phyloP scores from a whole-genome alignment of 2,888 invertebrate species.

The Pristionchus japonicus region DNA sequence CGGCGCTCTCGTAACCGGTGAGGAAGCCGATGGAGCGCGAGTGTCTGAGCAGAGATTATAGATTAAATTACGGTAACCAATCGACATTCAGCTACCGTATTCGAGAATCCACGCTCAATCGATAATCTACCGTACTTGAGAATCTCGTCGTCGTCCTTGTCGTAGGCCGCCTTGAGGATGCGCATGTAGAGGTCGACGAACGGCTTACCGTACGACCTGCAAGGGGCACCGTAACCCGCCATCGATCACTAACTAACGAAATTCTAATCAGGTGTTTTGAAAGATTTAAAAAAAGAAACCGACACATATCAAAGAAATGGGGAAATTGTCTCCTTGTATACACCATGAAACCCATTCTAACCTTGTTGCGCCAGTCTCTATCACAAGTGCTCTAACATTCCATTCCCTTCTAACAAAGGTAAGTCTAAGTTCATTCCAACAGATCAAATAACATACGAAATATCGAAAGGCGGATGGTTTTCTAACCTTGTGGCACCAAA shows the following conservation, averaged over 20 bases:
- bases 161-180: conserved; percentile 90
- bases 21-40: conserved; percentile 93
- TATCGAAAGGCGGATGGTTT: too few relatives aligned
- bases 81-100: neutral
- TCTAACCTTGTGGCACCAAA: conserved; percentile 83
- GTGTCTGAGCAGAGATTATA: conserved; percentile 81
- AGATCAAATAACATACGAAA: too few relatives aligned
- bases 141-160: conserved; percentile 74
- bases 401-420: too few relatives aligned
- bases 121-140: conserved; percentile 53
- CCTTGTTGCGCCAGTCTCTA: too few relatives aligned
- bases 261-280: too few relatives aligned
- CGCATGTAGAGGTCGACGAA: conserved; percentile 94
- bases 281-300: too few relatives aligned
- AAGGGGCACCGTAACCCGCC: neutral
- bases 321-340: too few relatives aligned
- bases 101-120: neutral
- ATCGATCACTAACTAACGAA: neutral
- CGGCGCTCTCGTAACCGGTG: conserved; percentile 95
- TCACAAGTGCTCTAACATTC: too few relatives aligned
- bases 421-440: too few relatives aligned
- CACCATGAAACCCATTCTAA: too few relatives aligned
- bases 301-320: too few relatives aligned
- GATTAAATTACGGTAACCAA: conserved; percentile 50
- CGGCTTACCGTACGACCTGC: conserved; percentile 79